Evolutionary conservation across 2,797 vertebrate species (phyloP).

Genomic region (Brachymystax lenok): DNA sequence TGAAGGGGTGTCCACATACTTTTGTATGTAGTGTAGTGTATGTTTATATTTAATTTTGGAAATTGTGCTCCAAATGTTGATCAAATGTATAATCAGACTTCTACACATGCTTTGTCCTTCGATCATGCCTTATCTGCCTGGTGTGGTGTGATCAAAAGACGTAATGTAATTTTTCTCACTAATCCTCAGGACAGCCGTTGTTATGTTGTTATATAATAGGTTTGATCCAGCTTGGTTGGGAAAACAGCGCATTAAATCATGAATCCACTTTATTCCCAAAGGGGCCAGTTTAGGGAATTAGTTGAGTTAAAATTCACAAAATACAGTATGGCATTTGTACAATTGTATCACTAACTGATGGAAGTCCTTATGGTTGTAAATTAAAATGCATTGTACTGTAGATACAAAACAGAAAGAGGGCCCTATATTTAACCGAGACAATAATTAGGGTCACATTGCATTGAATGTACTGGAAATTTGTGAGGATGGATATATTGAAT

Average conservation of each 20-base stretch:
- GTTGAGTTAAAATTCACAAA: not conserved
- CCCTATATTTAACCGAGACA: not conserved
- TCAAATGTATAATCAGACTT: not conserved
- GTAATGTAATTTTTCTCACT: not conserved
- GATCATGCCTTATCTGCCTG: not conserved
- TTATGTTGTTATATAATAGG: not conserved
- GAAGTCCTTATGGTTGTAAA: not conserved
- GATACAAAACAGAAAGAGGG: not conserved
- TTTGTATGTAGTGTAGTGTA: too few species aligned
- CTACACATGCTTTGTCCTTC: not conserved
- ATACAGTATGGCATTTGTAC: not conserved
- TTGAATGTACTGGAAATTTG: not conserved
- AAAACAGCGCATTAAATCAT: not conserved
- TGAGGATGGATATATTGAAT: not conserved
- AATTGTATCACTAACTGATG: not conserved
- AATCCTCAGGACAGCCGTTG: conserved; percentile 1
- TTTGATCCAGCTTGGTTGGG: not conserved
- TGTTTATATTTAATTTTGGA: not conserved
- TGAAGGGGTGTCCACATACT: too few species aligned
- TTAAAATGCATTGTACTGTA: conserved; percentile 5
- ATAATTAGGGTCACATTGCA: not conserved
- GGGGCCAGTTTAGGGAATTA: not conserved
- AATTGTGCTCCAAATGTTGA: not conserved
- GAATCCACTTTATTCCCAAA: conserved; percentile 4
- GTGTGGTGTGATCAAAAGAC: not conserved